These are phyloP conservation scores for Callinectes sapidus DNA, from an alignment of 2,888 invertebrate genomes.

Conservation along the genomic window DNA sequence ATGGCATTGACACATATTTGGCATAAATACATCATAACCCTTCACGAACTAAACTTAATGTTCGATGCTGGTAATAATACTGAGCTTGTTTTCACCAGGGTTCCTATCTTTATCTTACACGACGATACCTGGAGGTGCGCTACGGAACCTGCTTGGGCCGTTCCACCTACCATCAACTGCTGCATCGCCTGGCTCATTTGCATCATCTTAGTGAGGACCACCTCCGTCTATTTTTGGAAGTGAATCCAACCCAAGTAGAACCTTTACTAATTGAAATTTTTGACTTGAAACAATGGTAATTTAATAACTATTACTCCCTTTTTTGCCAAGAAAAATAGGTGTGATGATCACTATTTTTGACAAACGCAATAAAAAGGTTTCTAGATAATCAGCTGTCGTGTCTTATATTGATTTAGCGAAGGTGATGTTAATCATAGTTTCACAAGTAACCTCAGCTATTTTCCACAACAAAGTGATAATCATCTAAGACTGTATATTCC, in stretches of 20 bases:
- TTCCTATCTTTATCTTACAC: constrained; percentile 90
- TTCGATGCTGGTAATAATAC: background rate
- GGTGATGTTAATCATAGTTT: background rate
- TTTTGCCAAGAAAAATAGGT: background rate
- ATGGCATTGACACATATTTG: background rate
- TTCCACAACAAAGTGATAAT: too few species aligned
- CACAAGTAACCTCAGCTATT: background rate
- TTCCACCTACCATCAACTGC: constrained; percentile 89
- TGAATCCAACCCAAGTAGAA: constrained; percentile 93
- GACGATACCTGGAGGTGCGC: constrained; percentile 87
- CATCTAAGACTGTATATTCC: too few species aligned
- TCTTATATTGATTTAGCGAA: background rate
- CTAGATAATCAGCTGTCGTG: background rate
- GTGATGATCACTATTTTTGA: background rate
- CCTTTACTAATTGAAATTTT: constrained; percentile 96
- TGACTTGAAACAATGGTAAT: constrained; percentile 84
- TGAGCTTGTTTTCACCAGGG: constrained; percentile 80
- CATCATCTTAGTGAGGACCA: constrained; percentile 92
- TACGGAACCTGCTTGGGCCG: constrained; percentile 87
- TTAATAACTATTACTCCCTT: background rate
- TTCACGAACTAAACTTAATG: too few species aligned
- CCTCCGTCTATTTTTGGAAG: constrained; percentile 93
- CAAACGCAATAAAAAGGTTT: background rate
- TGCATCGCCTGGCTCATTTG: constrained; percentile 93
- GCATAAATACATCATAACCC: too few species aligned